phyloP scores from a whole-genome alignment of 1,140 invertebrate species.

The Zaprionus ornatus region DNA sequence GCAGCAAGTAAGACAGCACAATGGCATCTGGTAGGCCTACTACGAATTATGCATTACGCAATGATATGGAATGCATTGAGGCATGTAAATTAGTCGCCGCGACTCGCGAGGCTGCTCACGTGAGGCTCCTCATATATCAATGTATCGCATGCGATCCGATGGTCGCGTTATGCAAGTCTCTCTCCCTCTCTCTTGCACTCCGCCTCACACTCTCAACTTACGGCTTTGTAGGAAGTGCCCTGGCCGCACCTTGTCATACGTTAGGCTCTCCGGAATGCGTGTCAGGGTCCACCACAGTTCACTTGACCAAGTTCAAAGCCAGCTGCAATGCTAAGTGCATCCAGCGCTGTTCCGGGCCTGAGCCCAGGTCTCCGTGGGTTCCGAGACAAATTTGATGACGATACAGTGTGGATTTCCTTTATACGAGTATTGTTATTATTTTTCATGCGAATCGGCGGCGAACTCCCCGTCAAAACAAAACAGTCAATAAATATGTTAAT shows the following conservation, averaged over 20 bases:
- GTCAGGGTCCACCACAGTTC: conserved; percentile 53
- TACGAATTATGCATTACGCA: conserved; percentile 29
- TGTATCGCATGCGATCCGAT: conserved; percentile 51
- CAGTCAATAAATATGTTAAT: conserved; percentile 23
- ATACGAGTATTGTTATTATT: background rate
- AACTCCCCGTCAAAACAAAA: conserved; percentile 11
- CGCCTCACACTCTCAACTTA: background rate
- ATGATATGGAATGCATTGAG: conserved; percentile 60
- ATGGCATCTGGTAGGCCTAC: conserved; percentile 38
- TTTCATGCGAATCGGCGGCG: background rate
- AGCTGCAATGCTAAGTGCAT: conserved; percentile 16
- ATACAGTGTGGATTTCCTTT: conserved; percentile 2
- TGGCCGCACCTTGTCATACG: conserved; percentile 23
- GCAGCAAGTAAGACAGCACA: background rate
- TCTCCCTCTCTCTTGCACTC: background rate
- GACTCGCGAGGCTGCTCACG: conserved; percentile 72
- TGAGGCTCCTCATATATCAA: conserved; percentile 36
- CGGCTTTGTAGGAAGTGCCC: background rate
- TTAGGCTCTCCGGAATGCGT: conserved; percentile 41
- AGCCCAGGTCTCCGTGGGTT: background rate
- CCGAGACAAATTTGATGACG: background rate
- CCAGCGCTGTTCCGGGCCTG: conserved; percentile 26
- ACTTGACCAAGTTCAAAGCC: conserved; percentile 62
- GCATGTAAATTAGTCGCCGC: conserved; percentile 68
- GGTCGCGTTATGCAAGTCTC: conserved; percentile 46